A percentile compares a stretch with the other conserved stretches of the same genome.
These are phyloP conservation scores for human DNA, from an alignment of 2,113 vertebrate genomes.

Conservation along the genomic window DNA sequence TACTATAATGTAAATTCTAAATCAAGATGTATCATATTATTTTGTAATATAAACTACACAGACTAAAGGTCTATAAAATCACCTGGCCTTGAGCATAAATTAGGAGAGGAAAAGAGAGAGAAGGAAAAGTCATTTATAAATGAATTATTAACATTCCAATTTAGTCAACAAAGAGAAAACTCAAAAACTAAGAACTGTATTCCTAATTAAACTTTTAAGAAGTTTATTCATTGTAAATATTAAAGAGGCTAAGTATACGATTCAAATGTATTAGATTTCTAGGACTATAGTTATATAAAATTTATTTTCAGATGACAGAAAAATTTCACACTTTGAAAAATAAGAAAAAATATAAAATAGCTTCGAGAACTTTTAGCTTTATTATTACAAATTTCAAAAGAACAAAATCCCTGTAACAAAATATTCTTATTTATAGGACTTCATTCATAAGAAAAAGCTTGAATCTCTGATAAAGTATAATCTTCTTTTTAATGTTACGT, in stretches of 20 bases:
- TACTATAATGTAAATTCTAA: neutral
- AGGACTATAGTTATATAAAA: neutral
- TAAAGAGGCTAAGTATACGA: neutral
- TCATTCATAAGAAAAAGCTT: slow-evolving; percentile 45
- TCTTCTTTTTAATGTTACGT: slow-evolving; percentile 33
- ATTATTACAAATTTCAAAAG: neutral
- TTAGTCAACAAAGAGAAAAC: slow-evolving; percentile 33
- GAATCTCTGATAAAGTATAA: neutral
- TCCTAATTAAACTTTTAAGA: slow-evolving; percentile 22
- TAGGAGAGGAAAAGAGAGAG: neutral
- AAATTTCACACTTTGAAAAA: slow-evolving; percentile 47
- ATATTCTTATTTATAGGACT: slow-evolving; percentile 48
- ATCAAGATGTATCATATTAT: slow-evolving; percentile 15
- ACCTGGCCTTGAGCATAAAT: slow-evolving; percentile 22
- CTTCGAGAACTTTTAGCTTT: neutral
- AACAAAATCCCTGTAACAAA: slow-evolving; percentile 25
- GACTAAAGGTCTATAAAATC: slow-evolving; percentile 34
- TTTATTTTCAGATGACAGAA: slow-evolving; percentile 50
- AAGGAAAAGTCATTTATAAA: neutral
- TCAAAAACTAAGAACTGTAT: slow-evolving; percentile 34
- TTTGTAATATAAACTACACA: slow-evolving; percentile 29
- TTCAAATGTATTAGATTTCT: slow-evolving; percentile 42
- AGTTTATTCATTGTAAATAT: neutral
- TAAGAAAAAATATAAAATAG: slow-evolving; percentile 27
- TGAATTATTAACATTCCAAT: slow-evolving; percentile 20